Evolutionary conservation across 2,888 invertebrate genomes (phyloP).

Genomic region (Patella caerulea): DNA sequence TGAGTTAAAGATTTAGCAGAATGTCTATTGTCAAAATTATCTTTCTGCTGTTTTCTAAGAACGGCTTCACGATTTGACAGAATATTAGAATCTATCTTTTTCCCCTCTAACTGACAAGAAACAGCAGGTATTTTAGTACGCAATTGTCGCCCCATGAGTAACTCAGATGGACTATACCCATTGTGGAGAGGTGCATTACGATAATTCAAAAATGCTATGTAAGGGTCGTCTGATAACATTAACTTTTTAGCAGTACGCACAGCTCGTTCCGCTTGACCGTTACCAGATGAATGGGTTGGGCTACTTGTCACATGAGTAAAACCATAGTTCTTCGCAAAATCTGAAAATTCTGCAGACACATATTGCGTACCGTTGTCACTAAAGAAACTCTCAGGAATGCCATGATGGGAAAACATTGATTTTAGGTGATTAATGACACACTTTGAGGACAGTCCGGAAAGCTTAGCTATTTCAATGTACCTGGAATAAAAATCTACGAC

Average conservation of each 20-base stretch:
- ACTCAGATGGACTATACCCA: neutral
- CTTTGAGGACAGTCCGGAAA: slow-evolving; percentile 7
- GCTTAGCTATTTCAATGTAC: slow-evolving; percentile 17
- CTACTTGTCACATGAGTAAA: neutral
- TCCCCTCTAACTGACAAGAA: neutral
- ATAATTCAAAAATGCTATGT: neutral
- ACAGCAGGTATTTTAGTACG: neutral
- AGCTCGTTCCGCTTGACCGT: neutral
- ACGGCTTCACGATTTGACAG: neutral
- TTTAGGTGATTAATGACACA: slow-evolving; percentile 17
- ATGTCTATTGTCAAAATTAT: neutral
- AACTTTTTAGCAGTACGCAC: neutral
- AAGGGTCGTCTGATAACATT: neutral
- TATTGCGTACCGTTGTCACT: neutral
- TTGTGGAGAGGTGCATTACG: neutral
- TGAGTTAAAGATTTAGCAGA: neutral
- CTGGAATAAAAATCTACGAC: slow-evolving; percentile 17
- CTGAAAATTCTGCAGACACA: neutral
- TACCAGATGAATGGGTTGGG: neutral
- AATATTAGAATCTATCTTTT: neutral
- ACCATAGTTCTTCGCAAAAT: neutral
- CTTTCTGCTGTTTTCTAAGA: neutral
- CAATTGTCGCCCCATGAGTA: neutral
- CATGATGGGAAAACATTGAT: slow-evolving; percentile 14
- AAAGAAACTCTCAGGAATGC: slow-evolving; percentile 16